phyloP scores from a whole-genome alignment of 2,888 invertebrate genomes.

The Oxytorus armatus region DNA sequence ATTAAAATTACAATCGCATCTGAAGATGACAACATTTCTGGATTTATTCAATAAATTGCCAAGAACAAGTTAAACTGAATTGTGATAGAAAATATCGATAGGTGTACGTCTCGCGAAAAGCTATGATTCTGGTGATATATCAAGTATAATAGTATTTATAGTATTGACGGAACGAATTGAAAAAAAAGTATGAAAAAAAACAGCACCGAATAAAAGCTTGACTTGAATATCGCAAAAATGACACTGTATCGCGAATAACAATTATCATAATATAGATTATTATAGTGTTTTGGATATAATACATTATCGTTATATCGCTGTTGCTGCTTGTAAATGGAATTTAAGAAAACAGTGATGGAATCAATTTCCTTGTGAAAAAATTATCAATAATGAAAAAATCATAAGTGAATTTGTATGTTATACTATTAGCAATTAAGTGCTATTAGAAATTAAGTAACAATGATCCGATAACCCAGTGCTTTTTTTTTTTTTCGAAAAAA shows the following conservation, averaged over 20 bases:
- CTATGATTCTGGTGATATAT: background rate
- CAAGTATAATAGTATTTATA: background rate
- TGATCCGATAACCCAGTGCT: slow-evolving; percentile 36
- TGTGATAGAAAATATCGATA: slow-evolving; percentile 63
- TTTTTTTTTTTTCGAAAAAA: slow-evolving; percentile 38
- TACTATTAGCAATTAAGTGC: slow-evolving; percentile 10
- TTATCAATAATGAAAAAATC: background rate
- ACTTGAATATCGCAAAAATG: slow-evolving; percentile 41
- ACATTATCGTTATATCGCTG: slow-evolving; percentile 67
- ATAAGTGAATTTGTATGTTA: slow-evolving; percentile 10
- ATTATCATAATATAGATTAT: slow-evolving; percentile 34
- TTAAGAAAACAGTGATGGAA: slow-evolving; percentile 64
- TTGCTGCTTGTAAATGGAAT: slow-evolving; percentile 72
- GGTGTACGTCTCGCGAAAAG: slow-evolving; percentile 5
- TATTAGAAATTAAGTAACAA: slow-evolving; percentile 2
- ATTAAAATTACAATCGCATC: background rate
- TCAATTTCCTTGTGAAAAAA: slow-evolving; percentile 33
- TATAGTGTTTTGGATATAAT: slow-evolving; percentile 50
- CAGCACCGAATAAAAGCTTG: slow-evolving; percentile 26
- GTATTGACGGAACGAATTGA: background rate
- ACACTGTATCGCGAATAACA: slow-evolving; percentile 45
- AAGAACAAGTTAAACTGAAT: slow-evolving; percentile 50
- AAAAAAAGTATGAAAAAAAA: background rate
- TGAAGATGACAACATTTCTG: background rate
- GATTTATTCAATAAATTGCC: slow-evolving; percentile 27